Percentiles rank a stretch among this genome's conserved stretches.
Evolutionary conservation across 30 jellyfish, hydroid and myxozoan genomes (phyloP).

Genomic region (Chrysaora quinquecirrha): DNA sequence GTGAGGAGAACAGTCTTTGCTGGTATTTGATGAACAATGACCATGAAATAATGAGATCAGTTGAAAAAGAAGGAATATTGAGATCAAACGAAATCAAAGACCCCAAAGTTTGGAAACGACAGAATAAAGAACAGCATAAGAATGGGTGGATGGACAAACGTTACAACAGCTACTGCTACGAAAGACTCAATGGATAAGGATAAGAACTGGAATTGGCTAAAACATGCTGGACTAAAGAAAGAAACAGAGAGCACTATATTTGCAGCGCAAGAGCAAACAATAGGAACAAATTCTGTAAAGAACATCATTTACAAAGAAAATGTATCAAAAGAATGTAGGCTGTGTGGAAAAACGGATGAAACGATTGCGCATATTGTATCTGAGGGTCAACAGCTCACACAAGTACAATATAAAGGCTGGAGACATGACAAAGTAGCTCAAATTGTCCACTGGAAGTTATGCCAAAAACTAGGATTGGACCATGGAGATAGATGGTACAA

Average conservation of each 20-base stretch:
- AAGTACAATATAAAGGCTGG: background rate
- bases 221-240: constrained; percentile 19
- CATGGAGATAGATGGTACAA: background rate
- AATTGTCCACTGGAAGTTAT: background rate
- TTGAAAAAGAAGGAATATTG: background rate
- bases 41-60: background rate
- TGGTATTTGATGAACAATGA: background rate
- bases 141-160: background rate
- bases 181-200: background rate
- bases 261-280: constrained; percentile 44
- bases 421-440: background rate
- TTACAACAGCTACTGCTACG: background rate
- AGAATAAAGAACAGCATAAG: background rate
- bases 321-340: constrained; percentile 15
- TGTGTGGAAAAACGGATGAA: constrained; percentile 32
- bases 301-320: constrained; percentile 15
- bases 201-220: background rate
- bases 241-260: constrained; percentile 17
- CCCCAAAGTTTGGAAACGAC: background rate
- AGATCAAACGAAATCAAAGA: background rate
- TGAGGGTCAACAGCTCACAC: constrained; percentile 34
- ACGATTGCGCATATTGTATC: constrained; percentile 23
- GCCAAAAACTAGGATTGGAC: background rate
- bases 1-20: background rate
- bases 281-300: constrained; percentile 6